phyloP scores from a whole-genome alignment of 2,888 invertebrate genomes.

The Trissolcus brochymenae region DNA sequence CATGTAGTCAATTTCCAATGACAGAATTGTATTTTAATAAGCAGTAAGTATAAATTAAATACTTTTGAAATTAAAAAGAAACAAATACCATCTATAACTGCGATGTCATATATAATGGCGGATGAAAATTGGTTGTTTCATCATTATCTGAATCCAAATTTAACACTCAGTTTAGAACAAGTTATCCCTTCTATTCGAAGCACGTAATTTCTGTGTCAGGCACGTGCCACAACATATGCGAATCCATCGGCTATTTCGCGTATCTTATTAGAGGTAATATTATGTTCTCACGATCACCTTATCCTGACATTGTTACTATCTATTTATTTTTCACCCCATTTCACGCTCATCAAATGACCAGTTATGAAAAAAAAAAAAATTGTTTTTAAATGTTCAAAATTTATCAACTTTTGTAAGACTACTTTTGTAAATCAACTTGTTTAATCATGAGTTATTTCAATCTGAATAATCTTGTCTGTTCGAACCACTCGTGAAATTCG shows the following conservation, averaged over 20 bases:
- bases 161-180: slow-evolving; percentile 40
- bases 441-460: neutral
- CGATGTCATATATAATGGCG: no score
- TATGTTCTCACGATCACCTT: slow-evolving; percentile 55
- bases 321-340: no score
- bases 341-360: no score
- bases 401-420: no score
- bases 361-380: no score
- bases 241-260: slow-evolving; percentile 52
- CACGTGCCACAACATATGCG: slow-evolving; percentile 60
- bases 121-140: slow-evolving; percentile 11
- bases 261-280: slow-evolving; percentile 52
- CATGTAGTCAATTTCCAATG: no score
- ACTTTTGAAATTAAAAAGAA: neutral
- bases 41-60: no score
- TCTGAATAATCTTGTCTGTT: slow-evolving; percentile 26
- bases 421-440: no score
- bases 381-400: no score
- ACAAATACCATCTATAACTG: no score
- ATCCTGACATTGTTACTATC: slow-evolving; percentile 27
- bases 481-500: slow-evolving; percentile 18
- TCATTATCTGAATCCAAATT: slow-evolving; percentile 12
- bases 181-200: slow-evolving; percentile 42
- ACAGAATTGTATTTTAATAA: no score
- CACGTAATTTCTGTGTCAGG: slow-evolving; percentile 60